A percentile compares a stretch with the other conserved stretches of the same genome.
Conservation (phyloP, 2,113 vertebrate species). For the Ictidomys tridecemlineatus region DNA sequence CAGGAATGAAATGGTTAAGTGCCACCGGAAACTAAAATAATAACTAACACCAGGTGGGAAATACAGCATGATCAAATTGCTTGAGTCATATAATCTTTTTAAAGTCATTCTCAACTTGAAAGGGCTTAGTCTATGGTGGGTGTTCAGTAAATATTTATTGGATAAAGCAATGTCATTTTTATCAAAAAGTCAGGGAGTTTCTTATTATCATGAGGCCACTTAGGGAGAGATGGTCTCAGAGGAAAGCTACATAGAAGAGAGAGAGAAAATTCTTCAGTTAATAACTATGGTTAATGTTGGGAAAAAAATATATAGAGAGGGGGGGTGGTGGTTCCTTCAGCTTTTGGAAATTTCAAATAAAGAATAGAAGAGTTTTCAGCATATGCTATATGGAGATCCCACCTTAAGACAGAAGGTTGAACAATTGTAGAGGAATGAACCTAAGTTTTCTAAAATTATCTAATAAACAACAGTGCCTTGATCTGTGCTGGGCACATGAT, state of each 20-base stretch:
- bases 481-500: background rate
- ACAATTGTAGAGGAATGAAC: background rate
- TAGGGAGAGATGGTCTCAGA: background rate
- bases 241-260: background rate
- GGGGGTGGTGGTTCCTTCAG: fast-evolving
- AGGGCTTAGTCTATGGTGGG: background rate
- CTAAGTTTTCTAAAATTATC: background rate
- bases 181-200: background rate
- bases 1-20: background rate
- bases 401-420: background rate
- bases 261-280: background rate
- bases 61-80: background rate
- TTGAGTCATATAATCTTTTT: background rate
- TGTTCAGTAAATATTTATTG: background rate
- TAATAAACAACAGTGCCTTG: background rate
- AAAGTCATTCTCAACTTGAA: background rate
- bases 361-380: background rate
- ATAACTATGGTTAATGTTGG: background rate
- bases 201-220: background rate
- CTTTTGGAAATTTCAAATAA: background rate
- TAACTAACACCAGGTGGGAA: background rate
- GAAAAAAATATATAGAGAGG: background rate
- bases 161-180: background rate
- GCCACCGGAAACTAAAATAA: background rate
- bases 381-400: background rate